phyloP scores from a whole-genome alignment of 2,113 vertebrate genomes.

The Syrmaticus mikado region DNA sequence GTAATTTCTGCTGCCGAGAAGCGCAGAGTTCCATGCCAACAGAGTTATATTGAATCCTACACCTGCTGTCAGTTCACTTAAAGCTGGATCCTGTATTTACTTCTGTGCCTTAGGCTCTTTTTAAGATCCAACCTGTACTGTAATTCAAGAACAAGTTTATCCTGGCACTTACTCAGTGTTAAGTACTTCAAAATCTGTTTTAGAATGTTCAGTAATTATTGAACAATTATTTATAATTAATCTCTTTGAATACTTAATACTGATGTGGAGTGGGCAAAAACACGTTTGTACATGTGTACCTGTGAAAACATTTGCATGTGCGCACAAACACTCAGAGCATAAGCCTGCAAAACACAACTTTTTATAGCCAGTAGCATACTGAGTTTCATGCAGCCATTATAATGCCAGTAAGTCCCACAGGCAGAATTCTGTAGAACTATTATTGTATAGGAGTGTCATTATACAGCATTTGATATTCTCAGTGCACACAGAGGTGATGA shows the following conservation, averaged over 20 bases:
- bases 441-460: conserved; percentile 2
- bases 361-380: background rate
- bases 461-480: conserved; percentile 13
- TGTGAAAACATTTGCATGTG: background rate
- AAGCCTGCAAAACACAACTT: background rate
- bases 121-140: background rate
- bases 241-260: background rate
- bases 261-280: background rate
- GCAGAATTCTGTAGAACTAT: background rate
- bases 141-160: background rate
- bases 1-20: background rate
- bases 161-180: background rate
- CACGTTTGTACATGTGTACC: rapidly evolving
- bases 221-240: background rate
- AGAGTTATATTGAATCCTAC: background rate
- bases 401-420: background rate
- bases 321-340: rapidly evolving
- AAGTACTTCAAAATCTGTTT: background rate
- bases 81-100: background rate
- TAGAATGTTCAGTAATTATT: background rate
- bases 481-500: conserved; percentile 6
- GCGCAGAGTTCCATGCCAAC: background rate
- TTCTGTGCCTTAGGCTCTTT: background rate
- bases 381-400: background rate
- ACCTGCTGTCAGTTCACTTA: background rate